phyloP scores from a whole-genome alignment of 2,797 vertebrate species.

The Girardinus metallicus region DNA sequence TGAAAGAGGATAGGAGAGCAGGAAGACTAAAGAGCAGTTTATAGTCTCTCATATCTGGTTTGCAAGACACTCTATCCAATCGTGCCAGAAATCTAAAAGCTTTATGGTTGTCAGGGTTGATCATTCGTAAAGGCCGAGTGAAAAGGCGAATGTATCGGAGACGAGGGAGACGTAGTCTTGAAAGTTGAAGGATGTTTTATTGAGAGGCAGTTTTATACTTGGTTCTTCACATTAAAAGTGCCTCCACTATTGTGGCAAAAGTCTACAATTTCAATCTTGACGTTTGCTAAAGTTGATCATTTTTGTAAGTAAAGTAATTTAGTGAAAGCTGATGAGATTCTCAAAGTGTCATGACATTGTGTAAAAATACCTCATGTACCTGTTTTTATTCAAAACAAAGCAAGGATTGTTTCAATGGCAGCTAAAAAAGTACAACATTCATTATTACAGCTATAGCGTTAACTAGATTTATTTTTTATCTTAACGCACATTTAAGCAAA shows the following conservation, averaged over 20 bases:
- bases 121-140: background rate
- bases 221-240: slow-evolving; percentile 1
- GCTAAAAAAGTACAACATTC: background rate
- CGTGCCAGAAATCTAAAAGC: slow-evolving; percentile 9
- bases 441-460: background rate
- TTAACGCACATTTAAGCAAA: background rate
- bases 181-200: background rate
- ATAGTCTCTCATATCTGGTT: slow-evolving; percentile 13
- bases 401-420: background rate
- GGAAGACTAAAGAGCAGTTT: slow-evolving; percentile 48
- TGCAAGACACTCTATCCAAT: slow-evolving; percentile 1
- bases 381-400: background rate
- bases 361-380: background rate
- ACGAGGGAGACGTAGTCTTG: background rate
- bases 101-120: background rate
- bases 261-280: background rate
- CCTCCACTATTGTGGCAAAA: slow-evolving; percentile 1
- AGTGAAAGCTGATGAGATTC: background rate
- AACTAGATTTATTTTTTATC: background rate
- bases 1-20: slow-evolving; percentile 69
- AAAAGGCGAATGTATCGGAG: background rate
- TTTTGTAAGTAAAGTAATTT: background rate
- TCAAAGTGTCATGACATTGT: background rate
- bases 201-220: background rate
- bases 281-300: background rate